Evolutionary conservation across 2,113 vertebrate species (phyloP).

Genomic region (Elanus axillaris): DNA sequence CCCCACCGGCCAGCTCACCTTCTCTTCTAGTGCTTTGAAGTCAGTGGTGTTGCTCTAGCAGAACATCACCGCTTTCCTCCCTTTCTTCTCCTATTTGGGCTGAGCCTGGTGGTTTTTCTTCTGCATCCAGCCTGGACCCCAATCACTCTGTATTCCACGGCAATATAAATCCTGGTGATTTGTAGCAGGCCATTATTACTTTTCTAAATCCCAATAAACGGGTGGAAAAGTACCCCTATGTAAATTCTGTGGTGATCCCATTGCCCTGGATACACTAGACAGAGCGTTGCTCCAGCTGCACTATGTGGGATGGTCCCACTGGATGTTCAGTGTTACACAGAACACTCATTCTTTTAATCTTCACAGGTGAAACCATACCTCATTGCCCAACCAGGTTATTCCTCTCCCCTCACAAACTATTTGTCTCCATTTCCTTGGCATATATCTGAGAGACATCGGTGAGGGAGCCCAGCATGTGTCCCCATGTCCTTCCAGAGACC

Average conservation of each 20-base stretch:
- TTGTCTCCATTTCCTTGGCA: not conserved
- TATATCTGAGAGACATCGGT: not conserved
- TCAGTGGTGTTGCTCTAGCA: not conserved
- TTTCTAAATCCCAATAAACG: not conserved
- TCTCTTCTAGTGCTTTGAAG: not conserved
- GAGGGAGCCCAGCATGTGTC: not conserved
- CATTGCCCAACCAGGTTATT: not conserved
- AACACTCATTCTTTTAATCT: not conserved
- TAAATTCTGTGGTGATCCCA: not conserved
- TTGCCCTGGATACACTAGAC: not conserved
- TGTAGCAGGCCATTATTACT: not conserved
- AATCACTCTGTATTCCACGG: not conserved
- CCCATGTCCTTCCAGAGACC: not conserved
- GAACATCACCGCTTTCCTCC: not conserved
- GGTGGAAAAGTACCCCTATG: not conserved
- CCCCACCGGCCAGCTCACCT: not conserved
- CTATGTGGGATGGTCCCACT: too few species aligned
- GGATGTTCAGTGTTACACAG: not conserved
- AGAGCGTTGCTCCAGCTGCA: not conserved
- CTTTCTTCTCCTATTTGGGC: not conserved
- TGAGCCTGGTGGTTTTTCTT: not conserved
- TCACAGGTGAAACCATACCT: not conserved
- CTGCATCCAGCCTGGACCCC: not conserved
- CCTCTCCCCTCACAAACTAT: not conserved
- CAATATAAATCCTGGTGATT: not conserved